Base-by-base conservation (phyloP, 1,140 invertebrate species). In the Coptotermes formosanus region DNA sequence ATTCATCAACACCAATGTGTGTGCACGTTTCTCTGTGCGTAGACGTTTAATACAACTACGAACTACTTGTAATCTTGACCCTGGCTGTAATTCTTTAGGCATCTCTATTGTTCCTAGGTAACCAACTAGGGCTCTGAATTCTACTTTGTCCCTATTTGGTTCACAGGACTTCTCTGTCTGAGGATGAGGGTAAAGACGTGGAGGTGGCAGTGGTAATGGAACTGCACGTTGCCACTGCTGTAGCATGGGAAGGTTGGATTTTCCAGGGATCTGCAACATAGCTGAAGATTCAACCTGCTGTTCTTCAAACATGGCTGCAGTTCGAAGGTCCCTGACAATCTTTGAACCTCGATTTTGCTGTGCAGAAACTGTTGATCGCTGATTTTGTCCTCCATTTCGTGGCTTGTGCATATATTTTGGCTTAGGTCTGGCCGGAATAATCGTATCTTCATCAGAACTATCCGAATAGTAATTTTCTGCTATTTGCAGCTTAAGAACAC, bases 31-130 rank as follows among this genome's bases (percentile, higher is more conserved):
- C 89, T 99, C 98, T 82, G 97, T 94, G 85, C 97, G 92, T 55
- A 99, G 91, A 89, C 97, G 95, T 87, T 97, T 94, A 32, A 99
- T 97, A 89, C 97, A 98, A 86, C 95, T 97, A 85, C 93, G 90
- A 52, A 96, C 91, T 83, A 94, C 93, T 90, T 94, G 91, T 82
- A 96, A 92, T 89, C 96, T 94, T 14, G 95, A 95, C 83, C 94
- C 95, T 0, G 96, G 93, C 84, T 95, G 94, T 75, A 96, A 91
- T 89, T 97, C 96, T 90, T 96, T 95, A 0, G 97, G 97, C 92
- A 98, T 98, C 91, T 99, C 98, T 84, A 99, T 98, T 0, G 97
- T 98, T 9, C 98, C 98, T 83, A 99, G 92, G 90, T 99, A 99
- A 0, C 98, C 97, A 7, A 99, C 97, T 25, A 99, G 94, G 1